Evolutionary conservation across 2,113 vertebrate species (phyloP), one percentile per base, ranked within the genome.

Genomic region (Cynoglossus semilaevis): DNA sequence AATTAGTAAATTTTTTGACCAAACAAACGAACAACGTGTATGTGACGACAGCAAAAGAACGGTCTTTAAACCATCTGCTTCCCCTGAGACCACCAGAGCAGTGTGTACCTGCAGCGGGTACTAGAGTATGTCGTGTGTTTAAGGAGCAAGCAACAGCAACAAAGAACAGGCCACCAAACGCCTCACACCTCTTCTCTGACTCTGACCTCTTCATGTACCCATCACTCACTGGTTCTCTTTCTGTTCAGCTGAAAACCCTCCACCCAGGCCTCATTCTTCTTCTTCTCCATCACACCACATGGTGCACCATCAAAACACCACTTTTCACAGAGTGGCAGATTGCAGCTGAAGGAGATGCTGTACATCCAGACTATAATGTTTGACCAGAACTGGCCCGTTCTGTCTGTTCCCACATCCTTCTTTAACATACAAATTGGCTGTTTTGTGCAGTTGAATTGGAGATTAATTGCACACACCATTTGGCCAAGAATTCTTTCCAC

Each of bases 391-490:
- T 0, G 67, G 57, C 61, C 51, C 57, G 17, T 63, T 60, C 52
- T 59, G 1, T 57, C 63, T 65, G 74, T 58, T 37, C 53, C 50
- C 10, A 29, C 70, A 51, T 72, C 67, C 79, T 85, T 84, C 87
- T 85, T 90, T 89, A 87, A 89, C 86, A 88, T 89, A 89, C 89
- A 89, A 89, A 90, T 89, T 86, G 84, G 75, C 86, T 89, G 85
- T 82, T 89, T 87, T 90, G 86, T 89, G 79, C 53, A 18, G 71
- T 71, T 84, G 84, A 85, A 89, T 87, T 81, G 77, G 81, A 88
- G 83, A 88, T 88, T 87, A 88, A 89, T 89, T 84, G 76, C 73
- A 66, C 63, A 56, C 77, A 86, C 79, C 80, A 85, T 88, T 90
- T 89, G 85, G 77, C 17, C 61, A 62, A 12, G 77, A 73, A n/a